Conservation (phyloP, 2,113 vertebrate species). For the Parotia lawesii region DNA sequence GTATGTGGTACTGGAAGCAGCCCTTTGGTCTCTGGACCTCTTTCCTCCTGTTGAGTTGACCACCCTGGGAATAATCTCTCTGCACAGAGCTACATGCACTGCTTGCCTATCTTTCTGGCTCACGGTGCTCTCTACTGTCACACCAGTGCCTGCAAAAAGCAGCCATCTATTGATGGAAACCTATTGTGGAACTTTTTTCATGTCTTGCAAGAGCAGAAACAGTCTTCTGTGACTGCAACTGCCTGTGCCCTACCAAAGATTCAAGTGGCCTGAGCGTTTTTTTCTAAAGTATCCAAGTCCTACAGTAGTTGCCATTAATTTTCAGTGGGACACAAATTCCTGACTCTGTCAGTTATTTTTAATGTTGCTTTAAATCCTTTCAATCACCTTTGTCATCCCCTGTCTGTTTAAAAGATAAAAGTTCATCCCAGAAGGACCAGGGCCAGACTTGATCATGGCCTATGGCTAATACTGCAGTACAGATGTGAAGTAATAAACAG, state of each 20-base stretch:
- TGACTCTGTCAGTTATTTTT: neutral
- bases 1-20: accelerated
- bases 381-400: neutral
- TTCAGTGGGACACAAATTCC: neutral
- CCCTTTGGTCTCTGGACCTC: neutral
- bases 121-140: neutral
- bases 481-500: neutral
- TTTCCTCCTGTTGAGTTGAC: neutral
- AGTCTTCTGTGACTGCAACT: neutral
- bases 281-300: neutral
- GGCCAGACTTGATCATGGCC: neutral
- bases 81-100: neutral
- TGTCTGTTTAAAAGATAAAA: neutral
- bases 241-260: neutral
- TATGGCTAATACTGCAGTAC: neutral
- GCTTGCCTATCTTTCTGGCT: neutral
- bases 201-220: neutral
- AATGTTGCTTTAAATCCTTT: neutral
- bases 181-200: neutral
- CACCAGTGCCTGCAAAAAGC: neutral
- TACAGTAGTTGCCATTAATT: neutral
- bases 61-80: neutral
- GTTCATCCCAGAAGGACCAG: neutral
- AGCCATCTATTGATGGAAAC: neutral
- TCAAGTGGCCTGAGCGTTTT: neutral